Base-by-base conservation (phyloP, 2,888 invertebrate species). In the Meteorus cinctellus region DNA sequence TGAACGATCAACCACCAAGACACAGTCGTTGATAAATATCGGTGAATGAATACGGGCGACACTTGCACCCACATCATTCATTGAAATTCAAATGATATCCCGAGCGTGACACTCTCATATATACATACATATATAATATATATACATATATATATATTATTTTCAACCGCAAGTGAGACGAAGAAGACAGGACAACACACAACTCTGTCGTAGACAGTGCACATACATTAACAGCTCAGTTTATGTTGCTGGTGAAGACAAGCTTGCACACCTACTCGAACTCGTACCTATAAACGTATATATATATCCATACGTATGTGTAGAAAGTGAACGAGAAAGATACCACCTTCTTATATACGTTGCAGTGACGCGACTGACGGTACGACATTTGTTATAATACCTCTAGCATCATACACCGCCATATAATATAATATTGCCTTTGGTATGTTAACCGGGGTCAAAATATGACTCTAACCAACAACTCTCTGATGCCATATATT, bases 361-460 rank as follows among this genome's bases (percentile, higher is more conserved):
- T 72, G 24, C 41, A 24, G 29, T 55, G 55, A 55, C 55, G 19
- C 55, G 45, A 29, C 41, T 55, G 60, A 19, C 12, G 34, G 27
- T 19, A 29, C 48, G 82, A 84, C 82, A 83, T 86, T 86, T 86
- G 83, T 86, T 83, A 85, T 86, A 84, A 88, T 86, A 84, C 85
- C 84, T 55, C 65, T 29, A 73, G 36, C 63, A 41, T 65, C 81
- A 80, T 81, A 77, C 78, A 79, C 75, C 78, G 74, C 67, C 78
- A 81, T 81, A 81, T 84, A 85, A 86, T 82, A 84, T 83, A 83
- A 86, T 83, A 81, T 41, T 83, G 81, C 84, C 85, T 86, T 88
- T 88, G 84, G 85, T 87, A 88, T 88, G 89, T 84, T 87, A 89
- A 88, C 87, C 78, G 84, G 84, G 88, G 88, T 88, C 87, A 87